Evolutionary conservation across 2,797 vertebrate species (phyloP), one percentile per base, ranked within the genome.

Genomic region (Enteromius thamalakanensis): DNA sequence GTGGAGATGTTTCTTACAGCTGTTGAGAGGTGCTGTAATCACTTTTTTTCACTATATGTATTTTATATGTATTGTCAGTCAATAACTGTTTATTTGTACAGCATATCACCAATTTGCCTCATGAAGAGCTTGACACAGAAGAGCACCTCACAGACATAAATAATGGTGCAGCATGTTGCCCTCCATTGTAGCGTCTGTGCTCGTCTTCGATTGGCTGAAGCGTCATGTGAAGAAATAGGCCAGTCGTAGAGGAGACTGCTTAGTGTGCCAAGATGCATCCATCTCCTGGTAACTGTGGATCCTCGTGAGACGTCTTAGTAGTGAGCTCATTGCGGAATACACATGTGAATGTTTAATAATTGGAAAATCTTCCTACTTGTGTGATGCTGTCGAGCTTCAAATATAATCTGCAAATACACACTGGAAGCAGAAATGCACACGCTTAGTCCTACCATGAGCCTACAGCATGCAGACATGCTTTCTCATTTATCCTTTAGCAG

Each of bases 191-290:
- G 65, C 45, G 32, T 82, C 60, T 79, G 37, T 79, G 80, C 42
- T 79, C 49, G 37, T 83, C 74, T 81, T 26, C 71, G 49, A 76
- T 79, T 82, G 64, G 62, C 79, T 74, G 75, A 47, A 77, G 45
- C 40, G 62, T 81, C 76, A 84, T 77, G 34, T 84, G 83, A 80
- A 81, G 78, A 78, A 82, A 85, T 69, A 55, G 74, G 69, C 87
- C 78, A 84, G 81, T 88, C 78, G 75, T 64, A 70, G 70, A 85
- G 67, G 40, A 69, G 81, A 83, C 49, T 75, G 60, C 76, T 86
- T 82, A 82, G 84, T 82, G 82, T 87, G 87, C 79, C 84, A 88
- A 84, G 81, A 88, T 65, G 51, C 69, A 88, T 80, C 80, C 74
- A 85, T 65, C 83, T 84, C 32, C 81, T 85, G 70, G 42, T 81